phyloP scores from a whole-genome alignment of 2,888 invertebrate genomes.

The Nipponacmea schrenckii region DNA sequence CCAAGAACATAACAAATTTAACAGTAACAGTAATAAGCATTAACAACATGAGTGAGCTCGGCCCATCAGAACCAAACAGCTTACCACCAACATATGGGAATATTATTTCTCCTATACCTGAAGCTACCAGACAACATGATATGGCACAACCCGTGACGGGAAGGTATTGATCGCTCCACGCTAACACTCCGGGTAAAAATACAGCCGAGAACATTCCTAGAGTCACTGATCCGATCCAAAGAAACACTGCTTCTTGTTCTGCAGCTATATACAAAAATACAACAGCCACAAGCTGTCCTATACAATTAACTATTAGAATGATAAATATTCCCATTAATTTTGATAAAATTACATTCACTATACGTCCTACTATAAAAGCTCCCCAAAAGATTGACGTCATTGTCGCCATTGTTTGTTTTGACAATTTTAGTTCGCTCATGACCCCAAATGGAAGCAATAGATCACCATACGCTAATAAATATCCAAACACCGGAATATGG shows the following conservation, averaged over 20 bases:
- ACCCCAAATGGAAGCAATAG: slow-evolving; percentile 27
- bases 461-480: slow-evolving; percentile 26
- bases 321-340: slow-evolving; percentile 13
- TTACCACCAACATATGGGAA: slow-evolving; percentile 25
- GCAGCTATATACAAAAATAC: slow-evolving; percentile 12
- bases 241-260: slow-evolving; percentile 10
- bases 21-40: slow-evolving; percentile 8
- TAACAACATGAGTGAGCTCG: slow-evolving; percentile 17
- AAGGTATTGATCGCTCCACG: slow-evolving; percentile 25
- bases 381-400: slow-evolving; percentile 31
- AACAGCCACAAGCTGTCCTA: slow-evolving; percentile 18
- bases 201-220: slow-evolving; percentile 29
- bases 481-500: slow-evolving; percentile 29
- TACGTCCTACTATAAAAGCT: slow-evolving; percentile 22
- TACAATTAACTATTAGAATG: slow-evolving; percentile 21
- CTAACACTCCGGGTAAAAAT: slow-evolving; percentile 26
- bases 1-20: slow-evolving; percentile 20
- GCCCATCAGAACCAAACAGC: slow-evolving; percentile 14
- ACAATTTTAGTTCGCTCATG: slow-evolving; percentile 16
- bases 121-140: slow-evolving; percentile 24
- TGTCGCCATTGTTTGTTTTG: slow-evolving; percentile 17
- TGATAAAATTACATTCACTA: slow-evolving; percentile 16
- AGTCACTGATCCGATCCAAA: slow-evolving; percentile 30
- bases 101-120: slow-evolving; percentile 29
- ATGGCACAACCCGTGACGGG: slow-evolving; percentile 22